These are phyloP conservation scores for Listronotus bonariensis DNA, from an alignment of 1,140 invertebrate genomes.

Conservation along the genomic window DNA sequence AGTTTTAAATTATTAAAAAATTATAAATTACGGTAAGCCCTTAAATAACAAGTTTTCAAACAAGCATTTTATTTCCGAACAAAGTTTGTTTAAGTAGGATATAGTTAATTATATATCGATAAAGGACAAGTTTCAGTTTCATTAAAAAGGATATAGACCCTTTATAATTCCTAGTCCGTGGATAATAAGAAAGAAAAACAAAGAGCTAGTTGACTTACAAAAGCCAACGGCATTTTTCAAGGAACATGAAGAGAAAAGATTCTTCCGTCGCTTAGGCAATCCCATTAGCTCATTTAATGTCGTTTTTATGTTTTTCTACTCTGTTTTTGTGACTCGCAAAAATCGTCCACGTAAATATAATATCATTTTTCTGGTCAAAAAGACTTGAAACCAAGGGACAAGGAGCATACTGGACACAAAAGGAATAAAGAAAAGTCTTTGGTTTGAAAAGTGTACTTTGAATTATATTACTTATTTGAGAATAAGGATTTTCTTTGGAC, in stretches of 20 bases:
- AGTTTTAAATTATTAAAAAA: too few species aligned
- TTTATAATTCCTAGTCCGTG: constrained; percentile 7
- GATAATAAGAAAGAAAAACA: constrained; percentile 28
- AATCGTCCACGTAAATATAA: constrained; percentile 2
- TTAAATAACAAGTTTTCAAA: too few species aligned
- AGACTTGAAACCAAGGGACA: neutral
- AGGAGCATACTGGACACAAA: neutral
- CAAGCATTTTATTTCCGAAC: too few species aligned
- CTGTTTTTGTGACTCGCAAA: constrained; percentile 10
- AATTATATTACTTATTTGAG: too few species aligned
- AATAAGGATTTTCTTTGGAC: too few species aligned
- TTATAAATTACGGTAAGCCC: too few species aligned
- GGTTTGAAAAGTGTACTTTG: too few species aligned
- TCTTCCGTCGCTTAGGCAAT: constrained; percentile 26
- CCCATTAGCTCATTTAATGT: constrained; percentile 26
- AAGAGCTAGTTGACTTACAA: constrained; percentile 20
- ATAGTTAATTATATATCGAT: constrained; percentile 9
- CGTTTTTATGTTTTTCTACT: constrained; percentile 18
- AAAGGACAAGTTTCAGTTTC: constrained; percentile 17
- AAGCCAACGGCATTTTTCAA: constrained; percentile 18
- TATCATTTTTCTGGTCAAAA: constrained; percentile 26
- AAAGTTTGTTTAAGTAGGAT: neutral
- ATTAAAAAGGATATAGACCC: constrained; percentile 17
- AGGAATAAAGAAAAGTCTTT: too few species aligned
- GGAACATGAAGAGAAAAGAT: constrained; percentile 9